These are phyloP conservation scores for Daboia siamensis DNA, from an alignment of 2,113 vertebrate genomes.

Conservation along the genomic window DNA sequence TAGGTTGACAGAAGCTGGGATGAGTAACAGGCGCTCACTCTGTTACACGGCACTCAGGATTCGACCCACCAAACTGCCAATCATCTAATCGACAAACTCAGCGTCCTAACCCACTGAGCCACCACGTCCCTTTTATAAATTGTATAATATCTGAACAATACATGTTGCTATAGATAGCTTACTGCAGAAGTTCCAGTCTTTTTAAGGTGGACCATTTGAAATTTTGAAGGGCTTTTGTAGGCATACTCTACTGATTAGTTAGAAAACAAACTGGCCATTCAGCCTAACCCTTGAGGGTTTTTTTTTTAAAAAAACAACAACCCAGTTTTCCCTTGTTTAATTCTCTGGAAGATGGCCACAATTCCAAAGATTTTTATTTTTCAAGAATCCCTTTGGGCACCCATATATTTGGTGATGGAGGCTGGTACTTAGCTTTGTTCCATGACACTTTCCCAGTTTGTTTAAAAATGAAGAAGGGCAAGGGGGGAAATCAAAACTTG, in stretches of 20 bases:
- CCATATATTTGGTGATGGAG: background rate
- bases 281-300: background rate
- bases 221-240: background rate
- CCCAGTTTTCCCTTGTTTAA: background rate
- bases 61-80: too few species aligned
- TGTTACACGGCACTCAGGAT: too few species aligned
- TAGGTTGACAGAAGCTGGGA: too few species aligned
- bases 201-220: background rate
- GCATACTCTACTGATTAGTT: background rate
- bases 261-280: background rate
- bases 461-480: background rate
- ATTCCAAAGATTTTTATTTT: background rate
- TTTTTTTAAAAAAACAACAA: too few species aligned
- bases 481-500: background rate
- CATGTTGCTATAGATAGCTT: background rate
- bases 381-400: background rate
- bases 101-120: too few species aligned
- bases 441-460: background rate
- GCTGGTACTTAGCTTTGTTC: background rate
- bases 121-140: too few species aligned
- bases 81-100: too few species aligned
- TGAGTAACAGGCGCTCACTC: too few species aligned
- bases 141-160: fast-evolving
- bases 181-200: background rate
- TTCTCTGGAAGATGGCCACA: background rate